Conservation (phyloP, 2,113 vertebrate genomes). For the Tenebrosternarchus preto region DNA sequence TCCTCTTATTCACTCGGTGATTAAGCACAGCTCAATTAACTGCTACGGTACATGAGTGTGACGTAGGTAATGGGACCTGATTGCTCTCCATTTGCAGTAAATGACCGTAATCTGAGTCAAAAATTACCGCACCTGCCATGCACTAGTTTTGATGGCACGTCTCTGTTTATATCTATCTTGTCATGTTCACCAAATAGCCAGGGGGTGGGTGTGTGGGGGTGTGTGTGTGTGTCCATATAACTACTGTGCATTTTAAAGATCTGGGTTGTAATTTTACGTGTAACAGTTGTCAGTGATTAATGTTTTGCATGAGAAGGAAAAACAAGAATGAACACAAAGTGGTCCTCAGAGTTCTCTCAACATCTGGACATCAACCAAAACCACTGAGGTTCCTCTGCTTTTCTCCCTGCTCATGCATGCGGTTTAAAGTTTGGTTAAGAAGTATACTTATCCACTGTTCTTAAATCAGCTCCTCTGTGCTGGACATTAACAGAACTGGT, state of each 20-base stretch:
- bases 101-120: constrained; percentile 49
- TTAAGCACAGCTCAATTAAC: constrained; percentile 42
- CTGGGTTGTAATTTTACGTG: constrained; percentile 7
- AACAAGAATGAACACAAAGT: constrained; percentile 5
- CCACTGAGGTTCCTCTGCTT: neutral
- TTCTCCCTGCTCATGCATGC: neutral
- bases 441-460: neutral
- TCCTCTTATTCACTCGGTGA: constrained; percentile 15
- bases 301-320: constrained; percentile 9
- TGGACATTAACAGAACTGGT: neutral
- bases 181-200: neutral
- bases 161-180: constrained; percentile 4
- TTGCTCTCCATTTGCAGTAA: constrained; percentile 55
- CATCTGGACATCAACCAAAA: neutral
- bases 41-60: constrained; percentile 28
- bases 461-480: neutral
- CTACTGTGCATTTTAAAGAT: constrained; percentile 5
- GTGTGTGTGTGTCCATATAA: neutral
- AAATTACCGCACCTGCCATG: constrained; percentile 34
- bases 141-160: neutral
- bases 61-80: constrained; percentile 46
- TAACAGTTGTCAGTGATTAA: constrained; percentile 19
- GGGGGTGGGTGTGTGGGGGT: no score
- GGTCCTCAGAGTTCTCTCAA: neutral
- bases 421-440: constrained; percentile 4